Evolutionary conservation across 1,140 invertebrate genomes (phyloP).

Genomic region (Anadara kagoshimensis): DNA sequence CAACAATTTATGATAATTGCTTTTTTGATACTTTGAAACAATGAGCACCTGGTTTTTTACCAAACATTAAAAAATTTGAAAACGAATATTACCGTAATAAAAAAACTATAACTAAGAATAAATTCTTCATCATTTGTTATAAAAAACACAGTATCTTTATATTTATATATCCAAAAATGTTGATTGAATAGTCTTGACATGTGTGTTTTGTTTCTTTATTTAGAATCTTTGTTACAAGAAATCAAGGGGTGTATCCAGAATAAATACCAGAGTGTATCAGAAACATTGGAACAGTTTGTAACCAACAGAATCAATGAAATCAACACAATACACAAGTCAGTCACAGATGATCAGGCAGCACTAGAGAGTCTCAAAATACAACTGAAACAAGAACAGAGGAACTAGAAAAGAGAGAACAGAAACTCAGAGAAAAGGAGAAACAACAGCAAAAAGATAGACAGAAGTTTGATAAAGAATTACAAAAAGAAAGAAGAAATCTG

Average conservation of each 20-base stretch:
- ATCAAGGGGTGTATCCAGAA: conserved; percentile 38
- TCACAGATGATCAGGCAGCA: conserved; percentile 33
- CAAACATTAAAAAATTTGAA: too few relatives aligned
- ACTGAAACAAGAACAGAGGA: conserved; percentile 35
- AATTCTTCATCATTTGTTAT: too few relatives aligned
- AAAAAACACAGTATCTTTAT: too few relatives aligned
- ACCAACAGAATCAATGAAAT: conserved; percentile 24
- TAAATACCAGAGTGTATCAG: conserved; percentile 47
- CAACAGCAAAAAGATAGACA: conserved; percentile 33
- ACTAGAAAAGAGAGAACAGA: conserved; percentile 47
- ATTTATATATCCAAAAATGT: too few relatives aligned
- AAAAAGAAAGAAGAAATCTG: conserved; percentile 41
- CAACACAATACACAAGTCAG: conserved; percentile 30
- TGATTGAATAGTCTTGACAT: too few relatives aligned
- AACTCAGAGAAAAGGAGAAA: conserved; percentile 47
- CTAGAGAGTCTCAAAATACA: conserved; percentile 46
- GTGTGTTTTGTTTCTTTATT: conserved; percentile 12
- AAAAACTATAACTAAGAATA: too few relatives aligned
- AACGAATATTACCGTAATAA: too few relatives aligned
- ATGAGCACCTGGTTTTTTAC: too few relatives aligned
- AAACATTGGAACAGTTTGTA: conserved; percentile 34
- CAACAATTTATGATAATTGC: too few relatives aligned
- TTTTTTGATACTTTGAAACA: too few relatives aligned
- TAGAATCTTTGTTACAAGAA: conserved; percentile 47
- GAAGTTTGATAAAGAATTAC: conserved; percentile 31